Evolutionary conservation across 2,113 vertebrate species (phyloP).

Genomic region (Eudyptes chrysolophus): DNA sequence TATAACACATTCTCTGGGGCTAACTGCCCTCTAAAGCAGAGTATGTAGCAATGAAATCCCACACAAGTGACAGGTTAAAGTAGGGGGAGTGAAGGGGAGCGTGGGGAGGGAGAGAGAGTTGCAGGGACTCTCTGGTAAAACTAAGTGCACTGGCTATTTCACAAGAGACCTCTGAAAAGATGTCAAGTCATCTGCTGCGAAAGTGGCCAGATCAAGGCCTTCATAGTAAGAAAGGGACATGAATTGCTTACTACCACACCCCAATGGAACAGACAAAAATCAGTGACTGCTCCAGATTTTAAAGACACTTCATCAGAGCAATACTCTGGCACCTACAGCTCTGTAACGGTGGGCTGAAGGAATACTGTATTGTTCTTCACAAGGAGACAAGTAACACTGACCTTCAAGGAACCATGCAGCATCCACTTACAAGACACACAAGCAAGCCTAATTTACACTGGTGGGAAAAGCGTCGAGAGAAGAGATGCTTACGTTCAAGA

Average conservation of each 20-base stretch:
- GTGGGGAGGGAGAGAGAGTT: neutral
- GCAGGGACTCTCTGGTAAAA: neutral
- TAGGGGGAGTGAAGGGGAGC: accelerated
- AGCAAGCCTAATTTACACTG: neutral
- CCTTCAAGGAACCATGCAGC: neutral
- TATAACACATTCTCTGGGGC: accelerated
- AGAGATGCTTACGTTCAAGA: accelerated
- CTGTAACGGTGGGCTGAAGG: neutral
- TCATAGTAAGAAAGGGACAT: neutral
- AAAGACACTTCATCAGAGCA: neutral
- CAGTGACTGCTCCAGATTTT: neutral
- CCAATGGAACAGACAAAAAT: accelerated
- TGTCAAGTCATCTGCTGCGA: accelerated
- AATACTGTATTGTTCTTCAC: accelerated
- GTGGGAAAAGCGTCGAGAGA: neutral
- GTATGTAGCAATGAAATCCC: neutral
- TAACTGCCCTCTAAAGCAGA: neutral
- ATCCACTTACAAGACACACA: neutral
- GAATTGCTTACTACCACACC: accelerated
- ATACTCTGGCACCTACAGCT: accelerated
- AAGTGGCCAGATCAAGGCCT: neutral
- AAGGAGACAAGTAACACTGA: accelerated
- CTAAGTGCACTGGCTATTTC: neutral
- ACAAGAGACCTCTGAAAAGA: neutral
- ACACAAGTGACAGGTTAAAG: neutral